phyloP scores from a whole-genome alignment of 2,888 invertebrate species.

The Protula sp. region DNA sequence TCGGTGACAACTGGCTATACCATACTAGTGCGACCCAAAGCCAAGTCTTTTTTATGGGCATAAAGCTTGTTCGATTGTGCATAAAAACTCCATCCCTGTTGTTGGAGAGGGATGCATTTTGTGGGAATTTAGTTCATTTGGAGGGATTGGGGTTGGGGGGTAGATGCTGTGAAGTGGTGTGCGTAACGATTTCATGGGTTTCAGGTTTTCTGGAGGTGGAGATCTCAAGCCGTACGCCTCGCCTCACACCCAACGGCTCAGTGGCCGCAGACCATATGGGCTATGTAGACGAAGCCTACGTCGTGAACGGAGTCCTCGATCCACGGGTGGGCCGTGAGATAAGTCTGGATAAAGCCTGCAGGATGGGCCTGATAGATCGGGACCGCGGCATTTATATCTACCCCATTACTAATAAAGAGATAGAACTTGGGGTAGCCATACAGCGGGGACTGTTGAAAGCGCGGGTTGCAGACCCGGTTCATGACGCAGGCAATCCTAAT shows the following conservation, averaged over 20 bases:
- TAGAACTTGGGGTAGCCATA: constrained; percentile 13
- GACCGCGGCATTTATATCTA: constrained; percentile 61
- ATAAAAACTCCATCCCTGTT: no score
- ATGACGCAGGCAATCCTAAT: constrained; percentile 6
- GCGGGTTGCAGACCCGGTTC: constrained; percentile 11
- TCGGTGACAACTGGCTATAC: no score
- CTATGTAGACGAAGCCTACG: not conserved
- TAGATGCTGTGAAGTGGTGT: no score
- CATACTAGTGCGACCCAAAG: no score
- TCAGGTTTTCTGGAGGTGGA: not conserved
- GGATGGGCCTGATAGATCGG: constrained; percentile 70
- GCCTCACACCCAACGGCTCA: not conserved
- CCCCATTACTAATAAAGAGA: not conserved
- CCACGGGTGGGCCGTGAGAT: constrained; percentile 55
- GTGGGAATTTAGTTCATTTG: no score
- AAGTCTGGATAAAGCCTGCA: constrained; percentile 69
- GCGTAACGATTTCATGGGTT: no score
- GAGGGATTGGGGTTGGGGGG: no score
- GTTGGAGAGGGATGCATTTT: no score
- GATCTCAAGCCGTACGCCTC: not conserved
- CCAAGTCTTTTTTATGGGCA: no score
- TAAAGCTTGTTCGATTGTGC: no score
- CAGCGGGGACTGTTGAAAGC: constrained; percentile 8
- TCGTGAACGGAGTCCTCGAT: constrained; percentile 37
- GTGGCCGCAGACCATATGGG: not conserved